A percentile compares a stretch with the other conserved stretches of the same genome.
Evolutionary conservation across 2,888 invertebrate genomes (phyloP).

Genomic region (Beris morrisii): DNA sequence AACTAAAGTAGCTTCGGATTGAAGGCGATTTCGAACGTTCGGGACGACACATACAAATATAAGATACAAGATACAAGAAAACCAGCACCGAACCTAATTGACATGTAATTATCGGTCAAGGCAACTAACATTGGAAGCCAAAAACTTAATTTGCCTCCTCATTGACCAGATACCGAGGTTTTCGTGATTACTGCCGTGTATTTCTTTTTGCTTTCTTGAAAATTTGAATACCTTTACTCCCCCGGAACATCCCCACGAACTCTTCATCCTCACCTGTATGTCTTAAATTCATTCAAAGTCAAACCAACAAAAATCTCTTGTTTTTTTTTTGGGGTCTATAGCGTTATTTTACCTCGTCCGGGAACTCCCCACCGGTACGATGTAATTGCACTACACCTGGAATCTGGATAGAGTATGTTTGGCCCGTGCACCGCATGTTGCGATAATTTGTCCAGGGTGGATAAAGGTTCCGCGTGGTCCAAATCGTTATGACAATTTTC

Average conservation of each 20-base stretch:
- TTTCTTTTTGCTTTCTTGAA: conserved; percentile 25
- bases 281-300: conserved; percentile 29
- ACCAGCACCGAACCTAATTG: conserved; percentile 37
- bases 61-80: conserved; percentile 1
- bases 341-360: not conserved
- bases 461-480: conserved; percentile 25
- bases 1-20: conserved; percentile 15
- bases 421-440: conserved; percentile 38
- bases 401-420: conserved; percentile 23
- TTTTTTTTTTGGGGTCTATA: conserved; percentile 7
- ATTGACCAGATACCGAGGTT: conserved; percentile 30
- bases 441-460: conserved; percentile 24
- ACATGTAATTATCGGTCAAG: conserved; percentile 39
- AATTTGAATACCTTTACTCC: conserved; percentile 24
- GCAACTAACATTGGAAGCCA: conserved; percentile 30
- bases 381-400: conserved; percentile 30
- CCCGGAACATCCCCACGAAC: conserved; percentile 11
- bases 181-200: conserved; percentile 23
- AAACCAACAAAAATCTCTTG: conserved; percentile 22
- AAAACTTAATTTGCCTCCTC: conserved; percentile 39
- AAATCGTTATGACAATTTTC: conserved; percentile 28
- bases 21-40: conserved; percentile 26
- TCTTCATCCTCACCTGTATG: conserved; percentile 1
- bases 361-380: conserved; percentile 22
- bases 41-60: conserved; percentile 19